A percentile compares a stretch with the other conserved stretches of the same genome.
Evolutionary conservation across 2,888 invertebrate genomes (phyloP).

Genomic region (Caenorhabditis angaria): DNA sequence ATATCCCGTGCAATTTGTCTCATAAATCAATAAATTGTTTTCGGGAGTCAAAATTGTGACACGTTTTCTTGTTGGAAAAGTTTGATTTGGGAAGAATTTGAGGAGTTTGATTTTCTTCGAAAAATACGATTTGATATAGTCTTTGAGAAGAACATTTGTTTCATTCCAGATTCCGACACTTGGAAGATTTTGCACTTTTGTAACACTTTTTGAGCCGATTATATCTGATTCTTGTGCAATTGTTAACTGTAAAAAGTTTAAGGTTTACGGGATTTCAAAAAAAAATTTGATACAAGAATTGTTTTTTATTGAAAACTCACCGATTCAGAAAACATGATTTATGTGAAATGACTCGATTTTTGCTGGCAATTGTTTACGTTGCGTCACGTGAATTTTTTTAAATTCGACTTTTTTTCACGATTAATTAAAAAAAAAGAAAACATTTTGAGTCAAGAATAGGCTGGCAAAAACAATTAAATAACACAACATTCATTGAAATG

Average conservation of each 20-base stretch:
- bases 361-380: no score
- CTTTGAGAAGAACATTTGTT: constrained; percentile 13
- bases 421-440: no score
- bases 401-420: no score
- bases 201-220: constrained; percentile 32
- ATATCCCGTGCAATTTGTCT: constrained; percentile 39
- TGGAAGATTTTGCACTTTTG: constrained; percentile 32
- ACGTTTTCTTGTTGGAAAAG: constrained; percentile 22
- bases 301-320: no score
- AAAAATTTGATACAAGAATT: not conserved
- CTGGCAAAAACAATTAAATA: no score
- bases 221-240: not conserved
- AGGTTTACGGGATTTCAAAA: not conserved
- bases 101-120: constrained; percentile 16
- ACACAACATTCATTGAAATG: no score
- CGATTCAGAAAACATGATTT: constrained; percentile 2
- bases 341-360: no score
- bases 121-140: constrained; percentile 23
- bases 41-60: constrained; percentile 26
- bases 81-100: constrained; percentile 20
- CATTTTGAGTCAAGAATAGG: no score
- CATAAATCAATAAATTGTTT: constrained; percentile 28
- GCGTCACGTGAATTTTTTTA: no score
- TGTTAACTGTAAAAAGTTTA: not conserved
- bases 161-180: constrained; percentile 28